A percentile compares a stretch with the other conserved stretches of the same genome.
Conservation (phyloP, 2,113 vertebrate species). For the Salvelinus alpinus region DNA sequence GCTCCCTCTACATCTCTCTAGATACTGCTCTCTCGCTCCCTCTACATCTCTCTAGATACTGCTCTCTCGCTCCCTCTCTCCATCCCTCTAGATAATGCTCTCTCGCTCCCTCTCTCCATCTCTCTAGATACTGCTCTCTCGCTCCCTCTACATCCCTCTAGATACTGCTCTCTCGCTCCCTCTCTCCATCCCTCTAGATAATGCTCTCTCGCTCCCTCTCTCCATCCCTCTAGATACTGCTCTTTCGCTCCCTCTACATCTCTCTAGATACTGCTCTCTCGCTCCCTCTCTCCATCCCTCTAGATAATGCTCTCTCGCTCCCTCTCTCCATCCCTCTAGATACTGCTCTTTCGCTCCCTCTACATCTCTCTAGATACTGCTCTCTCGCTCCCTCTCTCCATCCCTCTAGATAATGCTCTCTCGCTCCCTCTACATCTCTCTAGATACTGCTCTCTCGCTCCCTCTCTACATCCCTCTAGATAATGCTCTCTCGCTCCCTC, state of each 20-base stretch:
- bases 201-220: not conserved
- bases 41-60: too few relatives aligned
- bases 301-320: not conserved
- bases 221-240: too few relatives aligned
- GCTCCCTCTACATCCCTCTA: not conserved
- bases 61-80: slow-evolving; percentile 3
- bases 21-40: too few relatives aligned
- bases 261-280: not conserved
- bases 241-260: too few relatives aligned
- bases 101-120: not conserved
- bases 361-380: not conserved
- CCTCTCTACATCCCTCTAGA: too few relatives aligned
- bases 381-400: slow-evolving; percentile 1
- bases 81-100: not conserved
- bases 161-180: not conserved
- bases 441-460: not conserved
- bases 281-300: not conserved
- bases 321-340: too few relatives aligned
- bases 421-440: not conserved
- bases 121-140: not conserved
- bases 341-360: too few relatives aligned
- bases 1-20: too few relatives aligned
- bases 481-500: not conserved
- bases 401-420: not conserved
- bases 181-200: too few relatives aligned